These are phyloP conservation scores for Heliangelus exortis DNA, from an alignment of 2,797 vertebrate species.

Conservation along the genomic window DNA sequence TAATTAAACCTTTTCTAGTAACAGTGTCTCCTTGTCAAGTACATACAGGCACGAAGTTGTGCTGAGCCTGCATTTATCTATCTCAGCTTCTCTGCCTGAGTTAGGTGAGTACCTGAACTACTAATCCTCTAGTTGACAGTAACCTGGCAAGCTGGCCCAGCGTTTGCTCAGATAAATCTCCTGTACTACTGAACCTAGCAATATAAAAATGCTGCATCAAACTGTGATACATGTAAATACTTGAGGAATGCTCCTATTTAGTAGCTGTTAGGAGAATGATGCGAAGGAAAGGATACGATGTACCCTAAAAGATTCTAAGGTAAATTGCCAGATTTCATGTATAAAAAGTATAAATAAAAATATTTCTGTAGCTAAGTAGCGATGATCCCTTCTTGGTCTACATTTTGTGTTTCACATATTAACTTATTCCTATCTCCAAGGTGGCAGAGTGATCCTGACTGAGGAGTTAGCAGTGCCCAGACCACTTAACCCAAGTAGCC, in stretches of 20 bases:
- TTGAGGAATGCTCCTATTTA: neutral
- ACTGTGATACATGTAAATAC: neutral
- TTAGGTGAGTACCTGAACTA: neutral
- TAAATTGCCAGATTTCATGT: neutral
- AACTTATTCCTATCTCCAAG: neutral
- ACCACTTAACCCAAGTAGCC: neutral
- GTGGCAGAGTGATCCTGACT: neutral
- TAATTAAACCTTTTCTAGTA: neutral
- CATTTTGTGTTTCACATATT: neutral
- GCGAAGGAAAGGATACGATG: neutral
- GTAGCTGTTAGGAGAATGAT: neutral
- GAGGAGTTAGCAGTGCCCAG: neutral
- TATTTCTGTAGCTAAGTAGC: neutral
- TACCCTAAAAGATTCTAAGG: neutral
- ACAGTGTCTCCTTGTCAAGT: slow-evolving; percentile 1
- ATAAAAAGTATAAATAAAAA: slow-evolving; percentile 37
- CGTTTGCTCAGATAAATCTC: slow-evolving; percentile 22
- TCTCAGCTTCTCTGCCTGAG: slow-evolving; percentile 19
- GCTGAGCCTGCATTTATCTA: slow-evolving; percentile 11
- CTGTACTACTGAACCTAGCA: neutral
- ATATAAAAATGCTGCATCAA: slow-evolving; percentile 25
- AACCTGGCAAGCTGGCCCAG: neutral
- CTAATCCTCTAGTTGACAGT: neutral
- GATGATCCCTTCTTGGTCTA: neutral
- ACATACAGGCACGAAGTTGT: neutral